Evolutionary conservation across 92 coral and sea anemone species (phyloP).

Genomic region (Parazoanthus swiftii): DNA sequence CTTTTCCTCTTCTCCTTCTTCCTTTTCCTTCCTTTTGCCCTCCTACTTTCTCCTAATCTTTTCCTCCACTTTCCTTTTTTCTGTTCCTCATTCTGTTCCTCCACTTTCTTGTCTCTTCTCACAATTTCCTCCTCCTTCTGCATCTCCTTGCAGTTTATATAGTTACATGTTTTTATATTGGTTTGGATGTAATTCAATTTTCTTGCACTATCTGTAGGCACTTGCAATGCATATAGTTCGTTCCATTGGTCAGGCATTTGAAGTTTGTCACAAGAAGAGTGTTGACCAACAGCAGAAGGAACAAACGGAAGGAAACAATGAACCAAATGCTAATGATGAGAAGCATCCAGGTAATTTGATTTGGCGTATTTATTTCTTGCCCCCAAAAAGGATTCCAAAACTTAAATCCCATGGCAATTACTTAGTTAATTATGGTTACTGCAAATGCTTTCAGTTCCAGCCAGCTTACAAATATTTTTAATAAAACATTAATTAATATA

Average conservation of each 20-base stretch:
- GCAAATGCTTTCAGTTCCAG: too few species aligned
- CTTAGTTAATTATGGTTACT: too few species aligned
- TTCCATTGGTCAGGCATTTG: conserved; percentile 97
- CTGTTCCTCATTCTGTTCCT: background rate
- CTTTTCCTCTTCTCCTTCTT: background rate
- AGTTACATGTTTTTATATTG: background rate
- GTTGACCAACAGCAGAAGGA: conserved; percentile 49
- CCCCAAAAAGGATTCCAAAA: too few species aligned
- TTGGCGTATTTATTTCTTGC: background rate
- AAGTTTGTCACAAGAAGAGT: conserved; percentile 84
- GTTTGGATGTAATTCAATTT: background rate
- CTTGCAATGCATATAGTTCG: conserved; percentile 92
- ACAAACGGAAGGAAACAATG: conserved; percentile 41
- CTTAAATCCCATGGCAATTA: too few species aligned
- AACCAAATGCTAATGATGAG: conserved; percentile 25
- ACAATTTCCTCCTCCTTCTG: too few species aligned
- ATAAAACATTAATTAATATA: too few species aligned
- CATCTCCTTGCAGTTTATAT: too few species aligned
- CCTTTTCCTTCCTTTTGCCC: background rate
- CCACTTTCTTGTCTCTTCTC: background rate
- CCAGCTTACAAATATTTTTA: too few species aligned
- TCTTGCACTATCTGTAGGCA: conserved; percentile 39
- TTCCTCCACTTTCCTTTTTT: background rate
- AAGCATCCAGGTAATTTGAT: conserved; percentile 28
- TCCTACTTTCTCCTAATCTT: background rate